Conservation (phyloP, 1,140 invertebrate genomes). For the Antheraea mylitta region DNA sequence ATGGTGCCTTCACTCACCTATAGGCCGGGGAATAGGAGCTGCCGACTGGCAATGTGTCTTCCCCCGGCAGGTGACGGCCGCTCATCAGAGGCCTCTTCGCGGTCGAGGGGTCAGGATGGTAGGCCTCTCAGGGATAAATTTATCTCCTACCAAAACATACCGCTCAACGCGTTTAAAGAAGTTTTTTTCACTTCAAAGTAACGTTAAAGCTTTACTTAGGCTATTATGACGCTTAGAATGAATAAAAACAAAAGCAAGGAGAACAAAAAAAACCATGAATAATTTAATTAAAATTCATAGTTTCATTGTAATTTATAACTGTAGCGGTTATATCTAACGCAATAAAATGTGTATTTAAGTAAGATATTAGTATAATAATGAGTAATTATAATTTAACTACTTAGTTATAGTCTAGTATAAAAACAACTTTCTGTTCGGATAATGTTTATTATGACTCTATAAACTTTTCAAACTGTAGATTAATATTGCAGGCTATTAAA, state of each 20-base stretch:
- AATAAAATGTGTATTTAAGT: background rate
- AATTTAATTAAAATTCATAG: background rate
- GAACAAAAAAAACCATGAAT: background rate
- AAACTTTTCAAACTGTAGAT: background rate
- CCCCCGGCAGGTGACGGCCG: too few species aligned
- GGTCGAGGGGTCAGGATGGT: too few species aligned
- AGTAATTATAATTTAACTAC: background rate
- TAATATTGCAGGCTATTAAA: background rate
- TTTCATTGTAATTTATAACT: background rate
- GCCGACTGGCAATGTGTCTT: too few species aligned
- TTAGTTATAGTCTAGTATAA: constrained; percentile 3
- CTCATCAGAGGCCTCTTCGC: too few species aligned
- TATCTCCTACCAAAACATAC: too few species aligned
- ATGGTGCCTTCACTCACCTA: too few species aligned
- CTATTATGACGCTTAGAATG: background rate
- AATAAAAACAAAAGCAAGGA: background rate
- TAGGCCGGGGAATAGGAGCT: too few species aligned
- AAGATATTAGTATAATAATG: background rate
- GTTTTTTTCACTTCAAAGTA: too few species aligned
- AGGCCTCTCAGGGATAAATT: too few species aligned
- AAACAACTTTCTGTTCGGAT: background rate
- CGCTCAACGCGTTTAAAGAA: too few species aligned
- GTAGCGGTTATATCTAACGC: background rate
- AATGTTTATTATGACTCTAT: background rate
- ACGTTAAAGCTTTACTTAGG: too few species aligned